Percentiles rank a stretch among this genome's conserved stretches.
Evolutionary conservation across 2,113 vertebrate species (phyloP).

Genomic region (Heterocephalus glaber): DNA sequence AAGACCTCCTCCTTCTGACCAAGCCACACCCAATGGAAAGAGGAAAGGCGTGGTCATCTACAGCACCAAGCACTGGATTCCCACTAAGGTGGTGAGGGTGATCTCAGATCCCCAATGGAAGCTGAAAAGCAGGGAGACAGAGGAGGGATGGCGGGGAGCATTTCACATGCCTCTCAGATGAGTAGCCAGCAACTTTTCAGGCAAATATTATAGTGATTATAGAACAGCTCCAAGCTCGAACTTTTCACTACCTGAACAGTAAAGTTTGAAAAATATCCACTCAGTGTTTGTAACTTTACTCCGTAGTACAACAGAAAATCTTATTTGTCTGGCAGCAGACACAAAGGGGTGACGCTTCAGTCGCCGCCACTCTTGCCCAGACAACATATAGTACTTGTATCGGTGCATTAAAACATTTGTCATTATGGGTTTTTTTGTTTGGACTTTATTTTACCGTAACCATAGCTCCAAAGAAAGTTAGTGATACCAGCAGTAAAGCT

Average conservation of each 20-base stretch:
- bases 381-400: not conserved
- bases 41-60: not conserved
- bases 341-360: not conserved
- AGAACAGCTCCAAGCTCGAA: not conserved
- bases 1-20: not conserved
- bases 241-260: not conserved
- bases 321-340: not conserved
- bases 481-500: not conserved
- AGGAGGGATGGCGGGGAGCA: not conserved
- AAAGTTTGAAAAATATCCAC: not conserved
- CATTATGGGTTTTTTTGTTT: not conserved
- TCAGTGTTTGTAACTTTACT: not conserved
- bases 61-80: not conserved
- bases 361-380: not conserved
- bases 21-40: not conserved
- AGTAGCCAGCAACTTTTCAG: not conserved
- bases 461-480: not conserved
- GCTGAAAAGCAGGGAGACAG: not conserved
- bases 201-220: not conserved
- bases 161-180: not conserved
- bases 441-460: not conserved
- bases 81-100: not conserved
- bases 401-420: not conserved
- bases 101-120: not conserved
- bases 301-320: not conserved